Evolutionary conservation across 1,140 invertebrate species (phyloP).

Genomic region (Ostrea denselamellosa): DNA sequence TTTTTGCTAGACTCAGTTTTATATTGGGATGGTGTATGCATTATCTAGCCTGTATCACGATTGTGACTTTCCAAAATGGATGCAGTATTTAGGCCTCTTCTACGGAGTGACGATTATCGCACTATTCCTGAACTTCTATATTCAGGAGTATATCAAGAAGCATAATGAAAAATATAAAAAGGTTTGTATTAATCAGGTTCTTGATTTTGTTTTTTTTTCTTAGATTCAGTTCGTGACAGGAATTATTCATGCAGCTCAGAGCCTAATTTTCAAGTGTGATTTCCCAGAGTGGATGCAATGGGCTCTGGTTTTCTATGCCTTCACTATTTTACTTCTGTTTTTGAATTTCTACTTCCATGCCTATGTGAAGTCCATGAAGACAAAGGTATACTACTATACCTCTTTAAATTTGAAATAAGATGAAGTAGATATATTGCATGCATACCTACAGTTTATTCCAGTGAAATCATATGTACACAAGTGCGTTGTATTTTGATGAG

Average conservation of each 20-base stretch:
- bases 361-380: constrained; percentile 72
- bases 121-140: constrained; percentile 78
- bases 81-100: constrained; percentile 70
- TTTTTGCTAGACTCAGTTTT: constrained; percentile 74
- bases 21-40: constrained; percentile 74
- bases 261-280: constrained; percentile 89
- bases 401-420: neutral
- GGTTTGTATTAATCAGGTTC: constrained; percentile 41
- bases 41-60: constrained; percentile 69
- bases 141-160: constrained; percentile 71
- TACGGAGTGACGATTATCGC: constrained; percentile 76
- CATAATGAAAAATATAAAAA: constrained; percentile 44
- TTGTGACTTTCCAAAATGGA: constrained; percentile 74
- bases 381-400: constrained; percentile 62
- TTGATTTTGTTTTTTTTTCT: constrained; percentile 66
- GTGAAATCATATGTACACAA: neutral
- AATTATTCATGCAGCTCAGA: constrained; percentile 89
- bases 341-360: constrained; percentile 90
- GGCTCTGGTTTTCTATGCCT: constrained; percentile 93
- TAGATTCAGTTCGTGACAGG: constrained; percentile 93
- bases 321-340: constrained; percentile 93
- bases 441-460: neutral
- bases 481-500: neutral
- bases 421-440: neutral
- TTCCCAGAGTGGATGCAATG: constrained; percentile 97